Conservation (phyloP, 2,888 invertebrate genomes). For the Osmoderma eremita region DNA sequence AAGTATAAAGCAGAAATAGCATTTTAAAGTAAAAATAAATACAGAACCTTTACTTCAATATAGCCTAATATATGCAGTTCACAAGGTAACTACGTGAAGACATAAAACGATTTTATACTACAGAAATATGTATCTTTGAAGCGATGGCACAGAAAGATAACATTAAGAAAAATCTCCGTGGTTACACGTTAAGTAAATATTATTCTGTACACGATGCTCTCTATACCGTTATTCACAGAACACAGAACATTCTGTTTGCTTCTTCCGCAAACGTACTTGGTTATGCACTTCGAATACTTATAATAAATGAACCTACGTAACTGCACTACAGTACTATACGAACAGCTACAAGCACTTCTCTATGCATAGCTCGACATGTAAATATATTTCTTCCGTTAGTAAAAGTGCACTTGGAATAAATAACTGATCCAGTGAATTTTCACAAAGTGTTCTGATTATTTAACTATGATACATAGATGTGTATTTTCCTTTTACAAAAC, state of each 20-base stretch:
- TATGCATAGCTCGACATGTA: neutral
- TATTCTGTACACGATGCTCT: constrained; percentile 32
- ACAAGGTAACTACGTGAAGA: neutral
- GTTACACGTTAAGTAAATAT: constrained; percentile 21
- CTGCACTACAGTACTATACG: neutral
- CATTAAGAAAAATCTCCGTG: constrained; percentile 15
- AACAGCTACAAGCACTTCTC: too few species aligned
- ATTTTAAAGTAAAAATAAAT: too few species aligned
- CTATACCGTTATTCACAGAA: constrained; percentile 28
- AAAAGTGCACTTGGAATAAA: constrained; percentile 12
- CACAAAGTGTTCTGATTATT: too few species aligned
- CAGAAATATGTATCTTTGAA: neutral
- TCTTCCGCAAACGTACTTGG: constrained; percentile 26
- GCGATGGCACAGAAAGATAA: constrained; percentile 28
- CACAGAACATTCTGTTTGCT: constrained; percentile 5
- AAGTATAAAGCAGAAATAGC: too few species aligned
- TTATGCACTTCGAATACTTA: constrained; percentile 16
- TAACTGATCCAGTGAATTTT: too few species aligned
- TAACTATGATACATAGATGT: too few species aligned
- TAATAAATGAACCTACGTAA: constrained; percentile 8
- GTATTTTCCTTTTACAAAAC: too few species aligned
- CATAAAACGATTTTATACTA: constrained; percentile 6
- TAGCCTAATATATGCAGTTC: constrained; percentile 11
- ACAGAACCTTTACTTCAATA: too few species aligned
- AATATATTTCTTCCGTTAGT: constrained; percentile 3